Conservation (phyloP, 2,797 vertebrate genomes). For the Taeniopygia guttata region DNA sequence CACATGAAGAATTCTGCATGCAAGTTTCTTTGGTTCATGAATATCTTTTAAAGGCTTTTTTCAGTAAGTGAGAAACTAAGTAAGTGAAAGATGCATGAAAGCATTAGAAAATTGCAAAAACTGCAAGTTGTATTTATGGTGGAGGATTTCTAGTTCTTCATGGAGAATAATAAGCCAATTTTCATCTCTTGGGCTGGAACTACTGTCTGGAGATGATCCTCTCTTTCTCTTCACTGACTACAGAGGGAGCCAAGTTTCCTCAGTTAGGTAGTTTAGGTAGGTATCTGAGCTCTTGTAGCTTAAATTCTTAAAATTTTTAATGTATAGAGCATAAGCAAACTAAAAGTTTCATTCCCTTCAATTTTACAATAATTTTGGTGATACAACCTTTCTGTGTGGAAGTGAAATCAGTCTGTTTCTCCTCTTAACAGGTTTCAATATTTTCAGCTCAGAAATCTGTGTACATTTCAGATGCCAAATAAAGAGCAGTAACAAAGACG, state of each 20-base stretch:
- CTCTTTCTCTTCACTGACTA: conserved; percentile 29
- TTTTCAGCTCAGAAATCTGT: not conserved
- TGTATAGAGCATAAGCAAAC: not conserved
- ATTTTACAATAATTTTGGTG: not conserved
- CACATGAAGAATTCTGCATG: not conserved
- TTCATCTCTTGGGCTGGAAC: not conserved
- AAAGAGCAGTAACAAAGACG: not conserved
- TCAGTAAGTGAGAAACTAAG: not conserved
- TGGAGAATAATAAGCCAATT: not conserved
- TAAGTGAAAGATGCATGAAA: not conserved
- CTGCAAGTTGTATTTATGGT: not conserved
- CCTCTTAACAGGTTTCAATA: not conserved
- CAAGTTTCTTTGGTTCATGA: not conserved
- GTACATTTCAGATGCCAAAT: not conserved
- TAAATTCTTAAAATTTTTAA: not conserved
- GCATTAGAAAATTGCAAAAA: not conserved
- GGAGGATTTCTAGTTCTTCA: not conserved
- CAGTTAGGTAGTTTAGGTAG: not conserved
- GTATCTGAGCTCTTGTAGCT: not conserved
- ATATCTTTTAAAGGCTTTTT: not conserved
- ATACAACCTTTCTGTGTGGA: not conserved
- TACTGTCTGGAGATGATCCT: not conserved
- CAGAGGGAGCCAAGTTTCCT: conserved; percentile 59
- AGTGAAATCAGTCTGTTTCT: not conserved
- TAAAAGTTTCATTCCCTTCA: not conserved